Evolutionary conservation across 2,888 invertebrate genomes (phyloP).

Genomic region (Pristionchus exspectatus): DNA sequence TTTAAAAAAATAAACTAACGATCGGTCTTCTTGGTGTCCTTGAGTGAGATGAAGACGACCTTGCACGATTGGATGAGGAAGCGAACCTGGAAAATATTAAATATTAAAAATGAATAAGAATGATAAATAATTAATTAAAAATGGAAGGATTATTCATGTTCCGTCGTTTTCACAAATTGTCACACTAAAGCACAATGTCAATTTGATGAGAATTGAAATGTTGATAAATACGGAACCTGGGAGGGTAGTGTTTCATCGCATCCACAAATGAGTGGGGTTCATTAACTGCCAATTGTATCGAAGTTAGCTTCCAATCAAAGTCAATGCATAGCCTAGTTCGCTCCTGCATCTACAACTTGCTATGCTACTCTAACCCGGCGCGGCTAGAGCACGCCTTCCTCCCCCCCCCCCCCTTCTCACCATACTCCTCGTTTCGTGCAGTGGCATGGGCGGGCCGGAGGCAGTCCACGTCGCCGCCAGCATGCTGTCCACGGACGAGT

Average conservation of each 20-base stretch:
- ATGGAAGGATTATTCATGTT: background rate
- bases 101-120: background rate
- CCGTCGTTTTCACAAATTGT: background rate
- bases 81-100: constrained; percentile 47
- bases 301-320: no score
- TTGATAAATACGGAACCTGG: no score
- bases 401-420: constrained; percentile 49
- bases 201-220: background rate
- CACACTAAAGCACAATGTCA: no score
- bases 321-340: no score
- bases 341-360: no score
- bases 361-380: no score
- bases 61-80: constrained; percentile 35
- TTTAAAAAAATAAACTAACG: background rate
- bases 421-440: constrained; percentile 62
- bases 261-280: no score
- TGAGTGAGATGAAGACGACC: background rate
- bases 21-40: constrained; percentile 39
- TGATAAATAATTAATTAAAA: no score
- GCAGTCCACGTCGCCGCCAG: constrained; percentile 48
- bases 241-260: no score
- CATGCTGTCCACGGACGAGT: constrained; percentile 45
- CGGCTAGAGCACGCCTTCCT: background rate
- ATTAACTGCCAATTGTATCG: no score
- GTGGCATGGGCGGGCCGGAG: constrained; percentile 54